A percentile compares a stretch with the other conserved stretches of the same genome.
Evolutionary conservation across 2,888 invertebrate genomes (phyloP).

Genomic region (Dicyrtomina minuta): DNA sequence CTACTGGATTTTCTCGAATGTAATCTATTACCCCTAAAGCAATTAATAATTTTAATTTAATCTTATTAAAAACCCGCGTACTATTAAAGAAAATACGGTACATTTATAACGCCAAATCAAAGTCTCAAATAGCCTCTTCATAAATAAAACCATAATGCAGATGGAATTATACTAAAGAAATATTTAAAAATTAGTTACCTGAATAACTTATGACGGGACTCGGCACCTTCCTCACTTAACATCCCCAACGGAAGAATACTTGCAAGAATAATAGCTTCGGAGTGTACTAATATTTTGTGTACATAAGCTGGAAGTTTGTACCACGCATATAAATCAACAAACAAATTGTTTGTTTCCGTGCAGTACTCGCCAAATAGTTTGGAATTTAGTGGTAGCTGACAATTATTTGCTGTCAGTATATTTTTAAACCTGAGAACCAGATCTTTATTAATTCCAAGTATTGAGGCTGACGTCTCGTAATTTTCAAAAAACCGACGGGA

Average conservation of each 20-base stretch:
- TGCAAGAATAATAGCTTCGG: neutral
- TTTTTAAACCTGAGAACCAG: neutral
- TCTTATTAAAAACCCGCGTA: too few relatives aligned
- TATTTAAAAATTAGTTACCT: too few relatives aligned
- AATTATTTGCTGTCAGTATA: neutral
- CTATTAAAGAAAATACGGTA: too few relatives aligned
- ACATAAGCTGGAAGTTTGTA: slow-evolving; percentile 1
- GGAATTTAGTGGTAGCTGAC: slow-evolving; percentile 1
- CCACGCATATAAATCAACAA: slow-evolving; percentile 3
- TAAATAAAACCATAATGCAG: too few relatives aligned
- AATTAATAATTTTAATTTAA: too few relatives aligned
- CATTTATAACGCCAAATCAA: too few relatives aligned
- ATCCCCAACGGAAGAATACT: neutral
- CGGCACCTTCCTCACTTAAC: slow-evolving; percentile 11
- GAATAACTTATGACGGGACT: slow-evolving; percentile 1
- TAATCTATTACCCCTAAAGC: neutral
- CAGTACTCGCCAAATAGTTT: neutral
- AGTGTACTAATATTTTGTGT: slow-evolving; percentile 22
- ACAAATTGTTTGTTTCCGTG: neutral
- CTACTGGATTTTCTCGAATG: slow-evolving; percentile 1
- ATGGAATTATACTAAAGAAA: too few relatives aligned
- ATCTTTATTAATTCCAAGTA: neutral
- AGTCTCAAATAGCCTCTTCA: too few relatives aligned
- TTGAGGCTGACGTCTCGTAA: neutral
- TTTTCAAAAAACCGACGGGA: slow-evolving; percentile 11